Evolutionary conservation across 1,140 invertebrate genomes (phyloP), one percentile per base, ranked within the genome.

Genomic region (Brachionus asplanchnoidis): DNA sequence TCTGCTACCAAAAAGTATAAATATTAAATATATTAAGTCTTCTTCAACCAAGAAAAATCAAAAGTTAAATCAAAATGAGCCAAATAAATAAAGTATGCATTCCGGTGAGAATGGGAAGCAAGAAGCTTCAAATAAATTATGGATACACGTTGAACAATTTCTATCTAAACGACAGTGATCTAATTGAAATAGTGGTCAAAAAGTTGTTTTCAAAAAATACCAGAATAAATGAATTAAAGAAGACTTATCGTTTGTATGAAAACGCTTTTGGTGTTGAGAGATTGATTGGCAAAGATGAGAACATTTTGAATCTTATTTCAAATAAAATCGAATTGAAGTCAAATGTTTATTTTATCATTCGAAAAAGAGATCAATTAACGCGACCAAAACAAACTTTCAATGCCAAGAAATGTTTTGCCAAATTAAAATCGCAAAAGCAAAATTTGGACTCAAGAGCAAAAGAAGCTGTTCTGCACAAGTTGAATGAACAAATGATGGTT

Each of bases 81-180:
- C 11, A 40, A 73, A 40, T 73, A 9, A 40, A 68, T 12, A 73
- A 73, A 73, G 17, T 73, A 3, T 73, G 14, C 14, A 73, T 73
- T 17, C 68, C 68, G 36, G 36, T 73, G n/a, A 73, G 14, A 73
- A 73, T 73, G 68, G 68, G 68, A n/a, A 73, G 68, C 36, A 73
- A 73, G 42, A n/a, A 42, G 17, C 17, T 73, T 11, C n/a, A 73
- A 17, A 73, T 73, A 2, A 73, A 73, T 20, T 42, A 73, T 42
- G 32, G 17, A 73, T 73, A 20, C 36, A 17, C 32, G n/a, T 73
- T 40, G 17, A 73, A 73, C 68, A 73, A 73, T 42, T 73, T 73
- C 17, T 42, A 20, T 40, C 17, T 73, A 40, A 73, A 17, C 17
- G 3, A 9, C 14, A 14, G 26, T 7, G 14, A 44, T 20, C 32